Percentiles rank a stretch among this genome's conserved stretches.
These are phyloP conservation scores for Protaetia brevitarsis DNA, from an alignment of 1,140 invertebrate species.

Conservation along the genomic window DNA sequence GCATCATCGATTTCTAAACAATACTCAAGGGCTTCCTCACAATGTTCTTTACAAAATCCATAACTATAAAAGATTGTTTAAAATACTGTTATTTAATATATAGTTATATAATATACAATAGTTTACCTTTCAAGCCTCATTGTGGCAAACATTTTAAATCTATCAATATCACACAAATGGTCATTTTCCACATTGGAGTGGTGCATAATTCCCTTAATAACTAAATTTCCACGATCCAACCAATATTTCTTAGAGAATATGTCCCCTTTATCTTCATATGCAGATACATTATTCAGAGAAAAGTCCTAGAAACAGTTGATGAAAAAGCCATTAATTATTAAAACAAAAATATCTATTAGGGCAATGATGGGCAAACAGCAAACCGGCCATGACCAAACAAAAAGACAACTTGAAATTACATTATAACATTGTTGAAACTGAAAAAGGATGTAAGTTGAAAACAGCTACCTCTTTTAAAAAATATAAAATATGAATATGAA, in stretches of 20 bases:
- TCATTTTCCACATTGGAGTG: slow-evolving; percentile 57
- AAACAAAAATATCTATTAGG: too few relatives aligned
- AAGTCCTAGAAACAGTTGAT: slow-evolving; percentile 49
- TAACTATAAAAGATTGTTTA: slow-evolving; percentile 53
- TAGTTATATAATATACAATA: background rate
- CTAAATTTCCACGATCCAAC: slow-evolving; percentile 67
- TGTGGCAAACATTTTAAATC: slow-evolving; percentile 65
- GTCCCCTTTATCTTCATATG: slow-evolving; percentile 61
- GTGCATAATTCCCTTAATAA: slow-evolving; percentile 72
- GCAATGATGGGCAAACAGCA: too few relatives aligned
- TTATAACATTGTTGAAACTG: too few relatives aligned
- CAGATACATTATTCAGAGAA: slow-evolving; percentile 48
- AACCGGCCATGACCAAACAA: too few relatives aligned
- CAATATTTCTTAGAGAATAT: slow-evolving; percentile 65
- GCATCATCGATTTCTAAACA: slow-evolving; percentile 64
- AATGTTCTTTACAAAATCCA: slow-evolving; percentile 70
- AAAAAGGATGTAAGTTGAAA: too few relatives aligned
- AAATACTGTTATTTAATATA: background rate
- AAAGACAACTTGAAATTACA: too few relatives aligned
- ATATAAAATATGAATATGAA: slow-evolving; percentile 7
- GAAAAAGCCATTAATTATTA: too few relatives aligned
- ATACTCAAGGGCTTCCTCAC: slow-evolving; percentile 65
- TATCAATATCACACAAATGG: slow-evolving; percentile 54
- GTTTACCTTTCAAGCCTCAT: slow-evolving; percentile 65
- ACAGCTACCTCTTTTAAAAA: too few relatives aligned